Evolutionary conservation across 2,797 vertebrate genomes (phyloP).

Genomic region (Gastrophryne carolinensis): DNA sequence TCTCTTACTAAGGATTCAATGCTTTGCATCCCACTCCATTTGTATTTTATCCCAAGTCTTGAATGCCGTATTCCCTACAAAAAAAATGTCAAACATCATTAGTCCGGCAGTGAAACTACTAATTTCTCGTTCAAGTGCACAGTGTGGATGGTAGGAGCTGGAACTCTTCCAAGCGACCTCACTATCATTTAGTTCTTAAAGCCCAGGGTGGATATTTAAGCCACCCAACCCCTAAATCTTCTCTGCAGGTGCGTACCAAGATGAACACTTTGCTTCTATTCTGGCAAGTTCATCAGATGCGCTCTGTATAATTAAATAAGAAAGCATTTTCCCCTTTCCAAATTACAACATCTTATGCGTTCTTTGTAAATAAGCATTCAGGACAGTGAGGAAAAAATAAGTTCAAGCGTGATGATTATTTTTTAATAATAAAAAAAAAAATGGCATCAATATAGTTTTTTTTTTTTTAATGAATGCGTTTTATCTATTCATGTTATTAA

Average conservation of each 20-base stretch:
- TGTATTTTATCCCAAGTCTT: slow-evolving; percentile 51
- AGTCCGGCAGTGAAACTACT: slow-evolving; percentile 67
- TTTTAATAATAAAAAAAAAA: slow-evolving; percentile 59
- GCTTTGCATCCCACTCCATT: no score
- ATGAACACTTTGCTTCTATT: slow-evolving; percentile 67
- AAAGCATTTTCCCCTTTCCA: slow-evolving; percentile 53
- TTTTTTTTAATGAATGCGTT: slow-evolving; percentile 66
- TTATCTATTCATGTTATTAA: slow-evolving; percentile 61
- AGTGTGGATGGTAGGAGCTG: slow-evolving; percentile 68
- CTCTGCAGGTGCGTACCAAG: slow-evolving; percentile 69
- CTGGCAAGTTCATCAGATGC: slow-evolving; percentile 64
- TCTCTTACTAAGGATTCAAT: no score
- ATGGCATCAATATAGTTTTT: slow-evolving; percentile 67
- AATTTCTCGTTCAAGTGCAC: slow-evolving; percentile 67
- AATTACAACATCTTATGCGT: slow-evolving; percentile 63
- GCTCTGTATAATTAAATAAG: slow-evolving; percentile 72
- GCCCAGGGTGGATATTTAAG: slow-evolving; percentile 71
- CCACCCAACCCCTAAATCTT: slow-evolving; percentile 66
- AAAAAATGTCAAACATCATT: slow-evolving; percentile 73
- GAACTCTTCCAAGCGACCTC: slow-evolving; percentile 69
- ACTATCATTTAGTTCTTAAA: slow-evolving; percentile 75
- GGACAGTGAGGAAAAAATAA: slow-evolving; percentile 58
- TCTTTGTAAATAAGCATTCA: slow-evolving; percentile 63
- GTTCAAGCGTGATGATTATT: slow-evolving; percentile 66
- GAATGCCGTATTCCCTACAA: slow-evolving; percentile 59